These are phyloP conservation scores for Riparia riparia DNA, from an alignment of 2,113 vertebrate species.

Conservation along the genomic window DNA sequence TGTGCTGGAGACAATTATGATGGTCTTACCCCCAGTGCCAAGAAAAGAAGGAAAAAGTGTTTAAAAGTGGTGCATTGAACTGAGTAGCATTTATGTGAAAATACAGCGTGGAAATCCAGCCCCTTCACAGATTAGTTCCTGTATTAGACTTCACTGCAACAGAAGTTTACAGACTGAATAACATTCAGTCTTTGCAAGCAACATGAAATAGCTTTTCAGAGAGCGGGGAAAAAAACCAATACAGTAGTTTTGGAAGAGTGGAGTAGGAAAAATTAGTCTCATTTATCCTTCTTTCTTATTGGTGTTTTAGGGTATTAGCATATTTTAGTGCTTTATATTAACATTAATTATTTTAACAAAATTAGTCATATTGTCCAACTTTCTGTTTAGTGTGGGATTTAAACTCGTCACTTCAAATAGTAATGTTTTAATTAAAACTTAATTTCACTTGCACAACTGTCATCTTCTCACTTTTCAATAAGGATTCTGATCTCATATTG, in stretches of 20 bases:
- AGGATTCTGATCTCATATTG: not conserved
- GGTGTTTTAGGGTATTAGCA: slow-evolving; percentile 40
- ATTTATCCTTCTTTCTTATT: slow-evolving; percentile 61
- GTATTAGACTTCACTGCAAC: slow-evolving; percentile 30
- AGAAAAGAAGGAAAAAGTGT: slow-evolving; percentile 29
- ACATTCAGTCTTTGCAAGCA: slow-evolving; percentile 31
- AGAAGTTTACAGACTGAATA: not conserved
- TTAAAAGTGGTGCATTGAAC: slow-evolving; percentile 31
- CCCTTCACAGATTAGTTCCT: slow-evolving; percentile 49
- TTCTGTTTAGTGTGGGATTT: slow-evolving; percentile 34
- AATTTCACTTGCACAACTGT: not conserved
- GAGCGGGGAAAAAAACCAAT: slow-evolving; percentile 5
- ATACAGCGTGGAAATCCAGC: slow-evolving; percentile 9
- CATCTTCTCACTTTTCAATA: not conserved
- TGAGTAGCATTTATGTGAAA: slow-evolving; percentile 64
- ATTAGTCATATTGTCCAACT: not conserved
- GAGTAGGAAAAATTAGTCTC: slow-evolving; percentile 57
- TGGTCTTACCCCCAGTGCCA: not conserved
- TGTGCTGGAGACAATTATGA: not conserved
- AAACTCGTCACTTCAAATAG: slow-evolving; percentile 28
- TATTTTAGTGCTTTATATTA: slow-evolving; percentile 64
- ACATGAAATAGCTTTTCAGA: slow-evolving; percentile 17
- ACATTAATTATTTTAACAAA: slow-evolving; percentile 58
- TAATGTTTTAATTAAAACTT: slow-evolving; percentile 11
- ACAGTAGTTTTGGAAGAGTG: slow-evolving; percentile 50